These are phyloP conservation scores for Pogonocherus hispidulus DNA, from an alignment of 2,888 invertebrate genomes.

Conservation along the genomic window DNA sequence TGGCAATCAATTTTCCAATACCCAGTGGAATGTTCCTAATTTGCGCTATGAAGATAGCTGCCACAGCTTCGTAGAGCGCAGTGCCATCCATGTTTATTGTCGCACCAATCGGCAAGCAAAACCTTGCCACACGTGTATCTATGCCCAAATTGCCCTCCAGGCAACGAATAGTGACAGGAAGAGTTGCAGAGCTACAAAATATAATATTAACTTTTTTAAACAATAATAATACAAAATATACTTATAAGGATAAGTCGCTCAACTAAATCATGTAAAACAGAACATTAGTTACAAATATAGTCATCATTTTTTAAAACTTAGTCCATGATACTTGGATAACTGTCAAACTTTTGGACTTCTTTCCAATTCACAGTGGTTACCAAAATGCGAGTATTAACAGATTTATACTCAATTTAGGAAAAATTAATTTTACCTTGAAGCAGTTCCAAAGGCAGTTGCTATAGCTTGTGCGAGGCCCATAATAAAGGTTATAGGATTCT, in stretches of 20 bases:
- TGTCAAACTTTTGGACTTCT: too few species aligned
- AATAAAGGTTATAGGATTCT: conserved; percentile 74
- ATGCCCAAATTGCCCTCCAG: conserved; percentile 85
- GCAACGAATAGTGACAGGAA: conserved; percentile 83
- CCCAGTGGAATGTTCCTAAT: conserved; percentile 74
- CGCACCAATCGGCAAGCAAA: conserved; percentile 97
- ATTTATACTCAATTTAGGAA: neutral
- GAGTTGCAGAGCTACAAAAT: conserved; percentile 84
- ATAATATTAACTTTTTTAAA: conserved; percentile 28
- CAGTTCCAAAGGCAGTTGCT: conserved; percentile 82
- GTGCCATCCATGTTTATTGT: conserved; percentile 99
- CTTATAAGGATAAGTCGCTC: too few species aligned
- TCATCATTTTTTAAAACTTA: too few species aligned
- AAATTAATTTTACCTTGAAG: conserved; percentile 73
- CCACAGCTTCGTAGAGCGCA: conserved; percentile 97
- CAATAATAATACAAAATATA: neutral
- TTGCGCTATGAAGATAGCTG: conserved; percentile 98
- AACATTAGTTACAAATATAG: too few species aligned
- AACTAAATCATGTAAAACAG: too few species aligned
- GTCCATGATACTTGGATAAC: too few species aligned
- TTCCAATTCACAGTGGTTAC: too few species aligned
- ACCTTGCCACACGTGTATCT: conserved; percentile 91
- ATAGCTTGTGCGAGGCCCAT: conserved; percentile 76
- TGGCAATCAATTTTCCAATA: conserved; percentile 79
- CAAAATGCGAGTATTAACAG: too few species aligned